Percentiles rank a stretch among this genome's conserved stretches.
Conservation (phyloP, 2,797 vertebrate genomes). For the Micropoecilia bifurca region DNA sequence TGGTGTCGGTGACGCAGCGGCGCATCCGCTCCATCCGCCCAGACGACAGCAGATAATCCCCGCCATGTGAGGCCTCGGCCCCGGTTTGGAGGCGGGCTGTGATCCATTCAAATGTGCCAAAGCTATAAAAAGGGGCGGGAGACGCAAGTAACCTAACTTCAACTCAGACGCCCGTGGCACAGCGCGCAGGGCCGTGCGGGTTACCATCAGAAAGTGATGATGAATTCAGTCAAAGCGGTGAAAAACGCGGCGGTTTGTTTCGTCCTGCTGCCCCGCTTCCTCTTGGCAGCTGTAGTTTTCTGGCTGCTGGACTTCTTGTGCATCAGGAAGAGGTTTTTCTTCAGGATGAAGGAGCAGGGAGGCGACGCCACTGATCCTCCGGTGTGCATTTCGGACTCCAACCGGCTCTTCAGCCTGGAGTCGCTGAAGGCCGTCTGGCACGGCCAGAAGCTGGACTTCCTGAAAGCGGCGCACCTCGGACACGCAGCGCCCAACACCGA, state of each 20-base stretch:
- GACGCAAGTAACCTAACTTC: constrained; percentile 81
- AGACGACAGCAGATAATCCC: constrained; percentile 90
- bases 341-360: constrained; percentile 71
- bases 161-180: constrained; percentile 62
- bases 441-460: constrained; percentile 94
- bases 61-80: constrained; percentile 91
- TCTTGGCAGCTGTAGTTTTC: constrained; percentile 91
- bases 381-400: constrained; percentile 93
- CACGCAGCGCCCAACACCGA: constrained; percentile 91
- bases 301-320: constrained; percentile 97
- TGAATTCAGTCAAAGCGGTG: constrained; percentile 87
- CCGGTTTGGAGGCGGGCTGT: constrained; percentile 92
- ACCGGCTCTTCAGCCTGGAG: constrained; percentile 92
- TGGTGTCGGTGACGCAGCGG: too few species aligned
- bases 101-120: constrained; percentile 89
- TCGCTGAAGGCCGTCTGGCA: constrained; percentile 96
- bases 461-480: constrained; percentile 93
- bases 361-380: constrained; percentile 88
- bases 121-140: constrained; percentile 91
- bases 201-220: constrained; percentile 63
- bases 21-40: too few species aligned
- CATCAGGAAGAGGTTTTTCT: constrained; percentile 90
- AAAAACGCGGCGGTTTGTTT: constrained; percentile 90
- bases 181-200: constrained; percentile 23
- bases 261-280: constrained; percentile 91